Base-by-base conservation (phyloP, 2,888 invertebrate genomes). In the Steromphala cineraria region DNA sequence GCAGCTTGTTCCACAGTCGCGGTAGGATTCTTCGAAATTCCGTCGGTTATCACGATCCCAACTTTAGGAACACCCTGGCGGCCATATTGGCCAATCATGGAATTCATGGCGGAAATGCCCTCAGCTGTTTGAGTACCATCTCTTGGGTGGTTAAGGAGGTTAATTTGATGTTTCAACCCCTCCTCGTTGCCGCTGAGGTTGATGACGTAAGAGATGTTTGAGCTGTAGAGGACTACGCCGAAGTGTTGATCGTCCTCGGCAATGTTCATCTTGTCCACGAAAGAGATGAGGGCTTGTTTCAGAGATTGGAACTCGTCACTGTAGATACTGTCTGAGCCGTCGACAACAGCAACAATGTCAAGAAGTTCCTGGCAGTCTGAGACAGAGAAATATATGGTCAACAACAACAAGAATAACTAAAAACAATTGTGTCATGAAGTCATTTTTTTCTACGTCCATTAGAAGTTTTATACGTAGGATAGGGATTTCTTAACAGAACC, bases 41-140 rank as follows among this genome's bases (percentile, higher is more conserved):
- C 94, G 81, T 94, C 93, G 0, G 93, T 93, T 31, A 94, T 90
- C 5, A 94, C 92, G 24, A 94, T 87, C 8, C 90, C 92, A 0
- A 93, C 89, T 82, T 91, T 91, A 0, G 93, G 93, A 1, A 93
- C 89, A 24, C 87, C 84, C 0, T 31, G 56, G n/a, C 89, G 84
- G 2, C 86, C 87, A 2, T 83, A 78, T 7, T 19, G 71, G 0
- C 77, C 53, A 56, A 89, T 86, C 62, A 87, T 52, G 10, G 82
- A 19, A 21, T 78, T 80, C 87, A 89, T 89, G 19, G 53, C 79
- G 8, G 71, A 36, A 17, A 90, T 84, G 8, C 85, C 90, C 13
- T 80, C 53, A n/a, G 83, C 84, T 0, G 89, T 89, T 28, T 83
- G 80, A 10, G 88, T 87, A 0, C 84, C 87, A 1, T 83, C 83